Evolutionary conservation across 2,888 invertebrate species (phyloP), one percentile per base, ranked within the genome.

Genomic region (Yponomeuta sedellus): DNA sequence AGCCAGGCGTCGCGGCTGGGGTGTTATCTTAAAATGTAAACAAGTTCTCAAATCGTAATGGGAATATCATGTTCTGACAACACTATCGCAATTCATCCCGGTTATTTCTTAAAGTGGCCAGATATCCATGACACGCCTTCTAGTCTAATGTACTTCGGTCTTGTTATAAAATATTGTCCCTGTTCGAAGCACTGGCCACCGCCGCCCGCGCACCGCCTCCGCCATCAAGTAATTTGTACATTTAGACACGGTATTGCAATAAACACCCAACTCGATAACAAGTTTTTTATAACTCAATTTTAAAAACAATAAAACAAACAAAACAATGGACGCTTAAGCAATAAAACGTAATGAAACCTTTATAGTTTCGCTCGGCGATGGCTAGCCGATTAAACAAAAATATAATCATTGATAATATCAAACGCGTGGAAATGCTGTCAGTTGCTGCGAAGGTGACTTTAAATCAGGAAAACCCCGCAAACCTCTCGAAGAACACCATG

Each of bases 51-150:
- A 89, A 90, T 91, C 89, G 90, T 91, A 90, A 91, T 91, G 91
- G 90, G 88, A 90, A 90, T 90, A 90, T 89, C 90, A 88, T 91
- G 90, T 91, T 89, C 88, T 85, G 88, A 88, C 88, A 88, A 86
- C 87, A 88, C 84, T 89, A 90, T 90, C 89, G 85, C 88, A 85
- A 81, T 87, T 88, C 91, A 86, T 88, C 88, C 88, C 83, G 88
- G 87, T 87, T 90, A 86, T 85, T 90, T 88, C 88, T 88, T 89
- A 88, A 88, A 90, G 89, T 88, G 89, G 85, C 82, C 85, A 81
- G 84, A 83, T 80, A 83, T 83, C 82, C 84, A 77, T 74, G 79
- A 78, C 79, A 74, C 79, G 83, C 76, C 78, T 78, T 71, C 74
- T 73, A 73, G 73, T 73, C 74, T 77, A 77, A 77, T 77, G 76